These are phyloP conservation scores for Phalacrocorax brasilianus DNA, from an alignment of 2,113 vertebrate genomes.

Conservation along the genomic window DNA sequence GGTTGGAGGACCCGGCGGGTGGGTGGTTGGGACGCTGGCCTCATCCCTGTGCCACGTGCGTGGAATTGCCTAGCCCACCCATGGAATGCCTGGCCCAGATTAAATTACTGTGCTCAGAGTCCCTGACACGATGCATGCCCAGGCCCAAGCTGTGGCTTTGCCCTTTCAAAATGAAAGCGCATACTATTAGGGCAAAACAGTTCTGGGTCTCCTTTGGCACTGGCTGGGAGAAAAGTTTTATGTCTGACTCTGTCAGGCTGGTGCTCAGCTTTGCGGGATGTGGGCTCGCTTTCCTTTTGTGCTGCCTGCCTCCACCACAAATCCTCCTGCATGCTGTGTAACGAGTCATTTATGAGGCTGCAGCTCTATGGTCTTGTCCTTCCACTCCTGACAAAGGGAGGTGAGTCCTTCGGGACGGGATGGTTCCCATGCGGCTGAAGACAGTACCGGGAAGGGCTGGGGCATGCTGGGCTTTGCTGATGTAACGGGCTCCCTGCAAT, in stretches of 20 bases:
- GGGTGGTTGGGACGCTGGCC: neutral
- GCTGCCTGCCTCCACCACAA: neutral
- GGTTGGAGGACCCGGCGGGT: neutral
- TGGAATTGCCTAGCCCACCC: neutral
- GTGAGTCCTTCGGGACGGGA: neutral
- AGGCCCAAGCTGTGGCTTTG: neutral
- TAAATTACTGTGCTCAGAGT: neutral
- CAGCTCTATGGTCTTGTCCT: neutral
- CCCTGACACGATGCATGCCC: neutral
- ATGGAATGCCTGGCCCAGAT: neutral
- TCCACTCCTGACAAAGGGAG: neutral
- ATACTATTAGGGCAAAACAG: neutral
- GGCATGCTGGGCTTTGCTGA: conserved; percentile 78
- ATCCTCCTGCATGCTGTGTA: neutral
- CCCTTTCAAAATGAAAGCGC: neutral
- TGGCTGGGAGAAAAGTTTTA: neutral
- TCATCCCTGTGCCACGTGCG: neutral
- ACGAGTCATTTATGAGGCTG: neutral
- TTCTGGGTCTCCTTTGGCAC: neutral
- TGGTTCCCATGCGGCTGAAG: neutral
- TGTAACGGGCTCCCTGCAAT: conserved; percentile 75
- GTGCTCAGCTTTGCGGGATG: neutral
- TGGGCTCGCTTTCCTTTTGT: neutral
- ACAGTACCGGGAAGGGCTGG: conserved; percentile 32
- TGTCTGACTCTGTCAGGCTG: neutral